Conservation (phyloP, 2,797 vertebrate genomes). For the Etheostoma nigrum region DNA sequence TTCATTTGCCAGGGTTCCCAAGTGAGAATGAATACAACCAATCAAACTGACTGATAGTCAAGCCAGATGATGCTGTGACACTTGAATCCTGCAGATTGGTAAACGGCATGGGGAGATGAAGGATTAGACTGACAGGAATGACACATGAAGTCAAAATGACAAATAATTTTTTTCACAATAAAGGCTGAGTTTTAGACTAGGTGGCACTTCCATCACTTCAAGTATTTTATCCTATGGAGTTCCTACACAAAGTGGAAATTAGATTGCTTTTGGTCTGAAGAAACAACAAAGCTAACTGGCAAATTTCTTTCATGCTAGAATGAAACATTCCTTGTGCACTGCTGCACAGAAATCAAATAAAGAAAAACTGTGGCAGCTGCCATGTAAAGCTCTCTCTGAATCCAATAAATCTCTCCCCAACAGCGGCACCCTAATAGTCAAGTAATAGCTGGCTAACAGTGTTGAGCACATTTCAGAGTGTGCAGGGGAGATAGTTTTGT, state of each 20-base stretch:
- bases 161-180: background rate
- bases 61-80: constrained; percentile 39
- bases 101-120: constrained; percentile 7
- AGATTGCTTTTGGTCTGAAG: background rate
- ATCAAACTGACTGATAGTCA: constrained; percentile 42
- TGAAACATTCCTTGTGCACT: constrained; percentile 37
- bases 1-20: constrained; percentile 18
- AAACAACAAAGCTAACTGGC: constrained; percentile 18
- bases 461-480: constrained; percentile 63
- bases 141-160: constrained; percentile 6
- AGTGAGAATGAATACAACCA: constrained; percentile 25
- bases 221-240: background rate
- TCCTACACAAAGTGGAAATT: constrained; percentile 12
- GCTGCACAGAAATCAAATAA: constrained; percentile 47
- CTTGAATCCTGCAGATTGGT: constrained; percentile 45
- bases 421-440: constrained; percentile 58
- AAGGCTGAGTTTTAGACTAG: background rate
- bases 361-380: constrained; percentile 45
- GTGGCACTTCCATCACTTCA: background rate
- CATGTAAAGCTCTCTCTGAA: constrained; percentile 52
- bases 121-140: constrained; percentile 1
- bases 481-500: constrained; percentile 66
- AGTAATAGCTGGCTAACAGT: constrained; percentile 67
- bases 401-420: constrained; percentile 61
- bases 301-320: constrained; percentile 30